Base-by-base conservation (phyloP, 2,797 vertebrate genomes). In the Odontamblyopus lacepedii region DNA sequence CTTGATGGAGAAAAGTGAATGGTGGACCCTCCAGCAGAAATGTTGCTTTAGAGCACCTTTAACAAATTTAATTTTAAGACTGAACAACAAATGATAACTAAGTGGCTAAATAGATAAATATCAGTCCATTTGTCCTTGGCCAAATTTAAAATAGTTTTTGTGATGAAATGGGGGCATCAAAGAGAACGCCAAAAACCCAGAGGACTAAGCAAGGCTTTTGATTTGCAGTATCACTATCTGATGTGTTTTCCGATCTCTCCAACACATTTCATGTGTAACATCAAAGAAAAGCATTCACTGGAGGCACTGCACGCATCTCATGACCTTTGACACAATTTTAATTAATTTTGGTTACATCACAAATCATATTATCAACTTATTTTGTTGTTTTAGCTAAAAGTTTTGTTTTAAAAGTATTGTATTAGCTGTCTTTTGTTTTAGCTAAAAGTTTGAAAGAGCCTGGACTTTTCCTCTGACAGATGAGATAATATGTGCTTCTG, bases 121-220 rank as follows among this genome's bases (percentile, higher is more conserved):
- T 63, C 53, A 55, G 26, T 65, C 23, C 56, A 50, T 53, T 67
- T 69, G 26, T 77, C 69, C 69, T 12, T 60, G 67, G 76, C 23
- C 63, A 35, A 32, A 62, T 53, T 38, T 44, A 67, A 77, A 59
- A 67, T 76, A 70, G 38, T 23, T 60, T 32, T 55, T n/a, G 44
- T 41, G 8, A 32, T 77, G 35, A 62, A 62, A 77, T 71, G n/a
- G 29, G 6, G 51, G 56, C 32, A 57, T 69, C 44, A 66, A 41
- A 65, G 70, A 75, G 35, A 62, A 71, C 30, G 44, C 32, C 51
- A 15, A 26, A n/a, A 38, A 67, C 23, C 23, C 38, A 53, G 50
- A 57, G n/a, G 27, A 53, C 8, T 12, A 56, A 66, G 41, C 19
- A 64, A 32, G 32, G 61, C 57, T 71, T 69, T 61, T 66, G 51